Base-by-base conservation (phyloP, 2,113 vertebrate genomes). In the Jacana jacana region DNA sequence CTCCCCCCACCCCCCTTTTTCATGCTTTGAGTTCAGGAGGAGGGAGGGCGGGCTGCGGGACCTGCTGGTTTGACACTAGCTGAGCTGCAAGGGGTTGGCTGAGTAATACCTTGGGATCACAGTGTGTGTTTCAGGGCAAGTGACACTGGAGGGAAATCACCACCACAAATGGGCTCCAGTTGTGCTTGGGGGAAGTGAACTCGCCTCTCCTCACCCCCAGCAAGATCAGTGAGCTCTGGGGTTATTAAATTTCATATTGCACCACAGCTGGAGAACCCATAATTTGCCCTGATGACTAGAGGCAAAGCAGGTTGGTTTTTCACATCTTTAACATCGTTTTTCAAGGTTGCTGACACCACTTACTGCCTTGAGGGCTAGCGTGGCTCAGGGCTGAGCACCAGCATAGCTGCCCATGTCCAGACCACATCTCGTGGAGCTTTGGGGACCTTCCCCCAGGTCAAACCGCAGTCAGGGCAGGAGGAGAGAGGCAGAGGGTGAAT, bases 141-240 rank as follows among this genome's bases (percentile, higher is more conserved):
- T 10, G 65, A 57, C 28, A 1, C 48, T 6, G 28, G n/a, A 9
- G 48, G 83, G 28, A 28, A 69, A 80, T 11, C 4, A 0, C 1
- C 18, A 44, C 68, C 54, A 23, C 13, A 52, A 52, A 72, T 0
- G 58, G 70, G 85, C 68, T 86, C 58, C 3, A 11, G 10, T 6
- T 1, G 8, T 0, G 4, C 52, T 31, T 13, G 0, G 68, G 76
- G 75, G 27, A 28, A 75, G 65, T 1, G 78, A 76, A 7, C 14
- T 66, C 8, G 6, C 54, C 64, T 73, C 46, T 81, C 42, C 60
- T 27, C 0, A n/a, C 2, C 22, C 0, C 0, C 68, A 52, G 68
- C 23, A 5, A 7, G 55, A 3, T 9, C 0, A 0, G 55, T 0
- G 4, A 51, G 7, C 31, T 1, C 6, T 1, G 31, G 22, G 15